These are phyloP conservation scores for Bettongia penicillata DNA, from an alignment of 2,113 vertebrate genomes.

Conservation along the genomic window DNA sequence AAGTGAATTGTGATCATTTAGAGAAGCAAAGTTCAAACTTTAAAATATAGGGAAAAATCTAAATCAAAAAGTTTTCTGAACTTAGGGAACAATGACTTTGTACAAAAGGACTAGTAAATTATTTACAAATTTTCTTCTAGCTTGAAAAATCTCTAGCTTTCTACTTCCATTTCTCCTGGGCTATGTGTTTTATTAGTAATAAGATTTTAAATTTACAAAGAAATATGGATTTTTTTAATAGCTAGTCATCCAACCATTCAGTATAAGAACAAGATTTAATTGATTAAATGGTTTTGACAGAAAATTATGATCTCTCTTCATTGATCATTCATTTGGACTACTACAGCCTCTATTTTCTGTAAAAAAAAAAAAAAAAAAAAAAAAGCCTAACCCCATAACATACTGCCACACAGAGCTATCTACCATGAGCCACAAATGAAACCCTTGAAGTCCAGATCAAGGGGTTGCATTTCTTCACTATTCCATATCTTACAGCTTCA, in stretches of 20 bases:
- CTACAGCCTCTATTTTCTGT: neutral
- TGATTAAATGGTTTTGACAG: neutral
- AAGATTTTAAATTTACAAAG: constrained; percentile 76
- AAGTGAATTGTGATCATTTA: constrained; percentile 62
- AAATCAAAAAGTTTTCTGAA: constrained; percentile 34
- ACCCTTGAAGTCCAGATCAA: neutral
- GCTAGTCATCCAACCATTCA: neutral
- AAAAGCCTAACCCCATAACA: neutral
- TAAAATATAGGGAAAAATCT: constrained; percentile 21
- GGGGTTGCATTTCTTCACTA: neutral
- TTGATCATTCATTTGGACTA: neutral
- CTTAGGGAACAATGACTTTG: constrained; percentile 60
- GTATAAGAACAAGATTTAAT: neutral
- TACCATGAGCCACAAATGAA: neutral
- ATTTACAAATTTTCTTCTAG: constrained; percentile 76
- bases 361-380: neutral
- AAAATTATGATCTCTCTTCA: neutral
- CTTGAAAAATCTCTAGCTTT: constrained; percentile 59
- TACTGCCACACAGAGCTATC: neutral
- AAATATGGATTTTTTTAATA: constrained; percentile 61
- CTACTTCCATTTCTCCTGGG: constrained; percentile 63
- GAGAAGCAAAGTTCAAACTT: constrained; percentile 58
- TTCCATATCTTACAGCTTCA: neutral
- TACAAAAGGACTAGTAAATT: constrained; percentile 75
- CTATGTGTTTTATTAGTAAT: constrained; percentile 76